Evolutionary conservation across 2,888 invertebrate species (phyloP).

Genomic region (Synergus itoensis): DNA sequence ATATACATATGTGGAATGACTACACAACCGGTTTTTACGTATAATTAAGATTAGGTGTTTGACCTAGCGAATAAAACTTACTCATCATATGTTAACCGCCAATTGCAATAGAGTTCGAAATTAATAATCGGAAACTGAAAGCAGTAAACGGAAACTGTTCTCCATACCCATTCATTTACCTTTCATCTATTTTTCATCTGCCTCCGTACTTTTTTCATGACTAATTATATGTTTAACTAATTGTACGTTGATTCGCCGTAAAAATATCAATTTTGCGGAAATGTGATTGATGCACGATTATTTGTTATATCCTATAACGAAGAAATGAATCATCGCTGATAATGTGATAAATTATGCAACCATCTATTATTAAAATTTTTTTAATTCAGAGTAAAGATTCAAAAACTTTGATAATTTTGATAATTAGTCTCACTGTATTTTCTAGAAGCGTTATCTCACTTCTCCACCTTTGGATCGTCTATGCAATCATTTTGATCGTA

Average conservation of each 20-base stretch:
- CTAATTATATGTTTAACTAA: neutral
- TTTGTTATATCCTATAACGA: constrained; percentile 10
- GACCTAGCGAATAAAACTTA: constrained; percentile 7
- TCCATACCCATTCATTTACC: constrained; percentile 20
- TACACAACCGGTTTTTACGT: neutral
- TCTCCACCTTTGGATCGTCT: neutral
- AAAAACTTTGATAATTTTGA: neutral
- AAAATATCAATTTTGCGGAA: constrained; percentile 17
- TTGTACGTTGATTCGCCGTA: neutral
- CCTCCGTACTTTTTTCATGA: neutral
- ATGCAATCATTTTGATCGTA: neutral
- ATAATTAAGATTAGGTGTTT: constrained; percentile 9
- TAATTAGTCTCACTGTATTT: too few species aligned
- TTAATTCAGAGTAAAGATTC: neutral
- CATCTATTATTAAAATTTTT: neutral
- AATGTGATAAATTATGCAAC: constrained; percentile 1
- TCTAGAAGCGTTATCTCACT: neutral
- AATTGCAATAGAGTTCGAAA: neutral
- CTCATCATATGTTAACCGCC: neutral
- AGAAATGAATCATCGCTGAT: neutral
- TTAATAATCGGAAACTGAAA: neutral
- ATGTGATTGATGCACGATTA: constrained; percentile 18
- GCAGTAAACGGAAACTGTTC: constrained; percentile 11
- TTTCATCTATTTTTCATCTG: constrained; percentile 4
- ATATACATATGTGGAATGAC: neutral